Evolutionary conservation across 2,113 vertebrate genomes (phyloP).

Genomic region (Nymphicus hollandicus): DNA sequence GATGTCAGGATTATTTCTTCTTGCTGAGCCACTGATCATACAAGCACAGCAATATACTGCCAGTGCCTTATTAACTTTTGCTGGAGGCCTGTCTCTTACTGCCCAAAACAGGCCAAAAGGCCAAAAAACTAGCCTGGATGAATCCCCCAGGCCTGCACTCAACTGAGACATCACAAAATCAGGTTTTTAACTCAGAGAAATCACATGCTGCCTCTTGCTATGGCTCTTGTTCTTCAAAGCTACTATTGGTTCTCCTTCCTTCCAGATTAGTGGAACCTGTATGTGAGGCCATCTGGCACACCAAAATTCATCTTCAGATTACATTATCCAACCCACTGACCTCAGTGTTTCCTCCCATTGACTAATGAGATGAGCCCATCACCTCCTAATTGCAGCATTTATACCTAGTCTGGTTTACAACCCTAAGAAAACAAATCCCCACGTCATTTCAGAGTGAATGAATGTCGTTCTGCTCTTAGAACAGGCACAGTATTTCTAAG

Average conservation of each 20-base stretch:
- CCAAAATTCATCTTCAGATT: slow-evolving; percentile 24
- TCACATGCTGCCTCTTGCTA: not conserved
- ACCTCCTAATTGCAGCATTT: slow-evolving; percentile 12
- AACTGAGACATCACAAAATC: not conserved
- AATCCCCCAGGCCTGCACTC: not conserved
- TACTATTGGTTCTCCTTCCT: not conserved
- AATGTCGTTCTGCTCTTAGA: not conserved
- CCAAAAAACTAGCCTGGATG: not conserved
- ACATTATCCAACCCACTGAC: not conserved
- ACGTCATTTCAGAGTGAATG: not conserved
- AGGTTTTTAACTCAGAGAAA: not conserved
- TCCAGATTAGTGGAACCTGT: not conserved
- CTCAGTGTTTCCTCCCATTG: not conserved
- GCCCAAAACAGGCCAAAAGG: not conserved
- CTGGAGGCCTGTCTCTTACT: not conserved
- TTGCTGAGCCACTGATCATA: not conserved
- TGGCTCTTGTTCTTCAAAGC: not conserved
- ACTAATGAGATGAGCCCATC: slow-evolving; percentile 32
- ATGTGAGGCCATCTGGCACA: slow-evolving; percentile 29
- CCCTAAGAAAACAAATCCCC: slow-evolving; percentile 12
- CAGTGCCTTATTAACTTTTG: not conserved
- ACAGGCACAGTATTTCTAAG: not conserved
- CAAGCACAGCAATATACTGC: not conserved
- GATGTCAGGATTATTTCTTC: not conserved
- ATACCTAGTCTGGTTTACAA: not conserved